Conservation (phyloP, 92 coral and sea anemone genomes). For the Isaurus tuberculatus region DNA sequence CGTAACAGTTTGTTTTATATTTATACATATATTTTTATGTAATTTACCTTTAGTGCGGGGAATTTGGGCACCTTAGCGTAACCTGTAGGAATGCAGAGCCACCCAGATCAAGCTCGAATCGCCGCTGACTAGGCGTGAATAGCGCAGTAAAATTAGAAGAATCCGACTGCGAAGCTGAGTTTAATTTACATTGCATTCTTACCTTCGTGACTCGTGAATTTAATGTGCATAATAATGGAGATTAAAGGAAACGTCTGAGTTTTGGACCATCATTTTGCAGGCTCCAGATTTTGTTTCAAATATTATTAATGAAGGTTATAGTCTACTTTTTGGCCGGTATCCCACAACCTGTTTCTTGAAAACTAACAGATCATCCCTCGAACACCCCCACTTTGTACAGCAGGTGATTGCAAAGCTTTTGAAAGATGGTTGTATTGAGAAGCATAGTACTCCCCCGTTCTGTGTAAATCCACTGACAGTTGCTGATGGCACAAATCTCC, state of each 20-base stretch:
- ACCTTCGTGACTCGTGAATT: not conserved
- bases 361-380: no score
- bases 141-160: no score
- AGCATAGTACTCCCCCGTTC: slow-evolving; percentile 58
- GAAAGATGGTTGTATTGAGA: slow-evolving; percentile 36
- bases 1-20: no score
- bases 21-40: not conserved
- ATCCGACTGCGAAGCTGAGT: no score
- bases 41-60: slow-evolving; percentile 31
- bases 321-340: slow-evolving; percentile 47
- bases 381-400: no score
- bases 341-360: slow-evolving; percentile 43
- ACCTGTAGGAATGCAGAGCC: slow-evolving; percentile 45
- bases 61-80: slow-evolving; percentile 58
- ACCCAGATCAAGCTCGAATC: no score
- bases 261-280: slow-evolving; percentile 57
- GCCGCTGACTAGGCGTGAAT: slow-evolving; percentile 10
- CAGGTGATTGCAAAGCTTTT: slow-evolving; percentile 61
- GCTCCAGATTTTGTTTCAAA: no score
- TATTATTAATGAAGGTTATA: no score
- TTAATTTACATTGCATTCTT: not conserved
- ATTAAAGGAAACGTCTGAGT: not conserved
- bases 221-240: not conserved
- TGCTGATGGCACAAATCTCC: slow-evolving; percentile 72
- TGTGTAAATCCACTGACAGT: slow-evolving; percentile 71